These are phyloP conservation scores for Pseudochirops cupreus DNA, from an alignment of 2,797 vertebrate genomes.

Conservation along the genomic window DNA sequence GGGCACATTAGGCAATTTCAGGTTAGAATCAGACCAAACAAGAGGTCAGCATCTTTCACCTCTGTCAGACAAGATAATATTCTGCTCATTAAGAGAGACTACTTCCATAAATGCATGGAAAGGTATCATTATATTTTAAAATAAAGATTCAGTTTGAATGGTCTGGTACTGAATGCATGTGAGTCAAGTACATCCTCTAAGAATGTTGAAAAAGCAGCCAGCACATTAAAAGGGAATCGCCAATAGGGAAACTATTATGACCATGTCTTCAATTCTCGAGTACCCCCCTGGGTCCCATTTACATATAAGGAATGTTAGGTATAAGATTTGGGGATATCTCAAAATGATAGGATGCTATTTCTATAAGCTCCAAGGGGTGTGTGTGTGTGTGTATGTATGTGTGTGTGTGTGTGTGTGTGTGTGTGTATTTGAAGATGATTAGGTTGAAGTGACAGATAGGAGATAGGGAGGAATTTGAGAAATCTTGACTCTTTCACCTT, in stretches of 20 bases:
- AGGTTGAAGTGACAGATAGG: background rate
- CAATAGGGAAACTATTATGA: background rate
- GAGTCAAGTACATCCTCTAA: background rate
- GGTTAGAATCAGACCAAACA: background rate
- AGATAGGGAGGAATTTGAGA: background rate
- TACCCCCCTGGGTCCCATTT: background rate
- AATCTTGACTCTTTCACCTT: background rate
- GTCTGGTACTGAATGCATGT: background rate
- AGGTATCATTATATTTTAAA: background rate
- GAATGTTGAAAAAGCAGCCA: background rate
- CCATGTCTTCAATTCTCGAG: background rate
- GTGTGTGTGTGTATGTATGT: background rate
- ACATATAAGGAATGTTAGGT: background rate
- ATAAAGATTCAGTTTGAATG: background rate
- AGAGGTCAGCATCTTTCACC: background rate
- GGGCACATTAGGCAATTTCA: background rate
- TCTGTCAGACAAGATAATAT: background rate
- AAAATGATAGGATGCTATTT: background rate
- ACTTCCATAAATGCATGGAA: background rate
- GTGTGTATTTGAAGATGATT: background rate
- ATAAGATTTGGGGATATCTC: background rate
- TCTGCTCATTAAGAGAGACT: background rate
- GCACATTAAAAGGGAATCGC: background rate
- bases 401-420: constrained; percentile 4
- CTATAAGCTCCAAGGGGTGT: background rate